Conservation (phyloP, 2,888 invertebrate species). For the Tipula lateralis region DNA sequence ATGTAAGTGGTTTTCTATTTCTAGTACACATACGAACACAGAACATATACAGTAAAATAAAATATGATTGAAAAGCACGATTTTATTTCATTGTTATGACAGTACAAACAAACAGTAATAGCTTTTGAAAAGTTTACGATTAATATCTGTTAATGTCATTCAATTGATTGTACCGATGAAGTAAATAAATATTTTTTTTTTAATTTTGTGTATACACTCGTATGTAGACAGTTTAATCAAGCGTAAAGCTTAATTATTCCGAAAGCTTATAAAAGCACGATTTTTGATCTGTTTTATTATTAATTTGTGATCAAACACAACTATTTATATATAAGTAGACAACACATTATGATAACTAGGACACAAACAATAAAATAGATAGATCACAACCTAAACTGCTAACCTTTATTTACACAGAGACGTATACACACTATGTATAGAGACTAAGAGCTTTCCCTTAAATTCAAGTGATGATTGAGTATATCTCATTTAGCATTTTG, state of each 20-base stretch:
- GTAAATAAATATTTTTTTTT: background rate
- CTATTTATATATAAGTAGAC: background rate
- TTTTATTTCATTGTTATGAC: background rate
- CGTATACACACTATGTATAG: background rate
- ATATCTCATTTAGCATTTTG: slow-evolving; percentile 24
- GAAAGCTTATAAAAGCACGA: background rate
- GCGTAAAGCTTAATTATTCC: background rate
- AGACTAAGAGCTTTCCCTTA: background rate
- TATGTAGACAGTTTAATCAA: background rate
- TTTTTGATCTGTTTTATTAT: background rate
- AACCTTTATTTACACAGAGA: background rate
- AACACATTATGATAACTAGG: background rate
- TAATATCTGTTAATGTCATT: slow-evolving; percentile 1
- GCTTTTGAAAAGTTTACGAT: background rate
- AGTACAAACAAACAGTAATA: background rate
- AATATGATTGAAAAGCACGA: background rate
- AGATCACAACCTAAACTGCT: background rate
- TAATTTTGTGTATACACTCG: background rate
- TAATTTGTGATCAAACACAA: background rate
- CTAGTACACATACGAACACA: background rate
- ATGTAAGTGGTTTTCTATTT: too few relatives aligned
- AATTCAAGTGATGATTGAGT: background rate
- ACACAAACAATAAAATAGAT: background rate
- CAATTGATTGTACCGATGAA: background rate
- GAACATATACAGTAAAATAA: background rate